phyloP scores from a whole-genome alignment of 2,888 invertebrate species.

The Hirtodrosophila trivittata region DNA sequence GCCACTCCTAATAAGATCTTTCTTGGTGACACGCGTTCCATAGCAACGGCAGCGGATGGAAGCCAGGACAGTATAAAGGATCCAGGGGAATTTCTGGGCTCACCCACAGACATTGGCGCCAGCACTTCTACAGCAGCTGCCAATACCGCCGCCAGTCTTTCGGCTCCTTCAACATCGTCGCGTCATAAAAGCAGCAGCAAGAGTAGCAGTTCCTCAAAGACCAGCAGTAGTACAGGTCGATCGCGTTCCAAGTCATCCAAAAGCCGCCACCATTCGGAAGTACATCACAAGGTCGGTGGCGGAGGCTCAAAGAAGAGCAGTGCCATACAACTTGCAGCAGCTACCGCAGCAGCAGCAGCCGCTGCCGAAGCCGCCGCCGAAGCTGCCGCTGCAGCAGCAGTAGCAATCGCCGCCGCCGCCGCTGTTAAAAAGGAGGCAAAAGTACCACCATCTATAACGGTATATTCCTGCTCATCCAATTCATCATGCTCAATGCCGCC shows the following conservation, averaged over 20 bases:
- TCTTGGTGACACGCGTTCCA: conserved; percentile 18
- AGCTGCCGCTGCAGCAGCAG: conserved; percentile 21
- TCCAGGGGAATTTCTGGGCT: conserved; percentile 42
- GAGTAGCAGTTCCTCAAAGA: conserved; percentile 67
- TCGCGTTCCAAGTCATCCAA: conserved; percentile 77
- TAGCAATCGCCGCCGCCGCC: conserved; percentile 19
- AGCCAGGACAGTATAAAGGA: conserved; percentile 61
- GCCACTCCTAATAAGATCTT: conserved; percentile 65
- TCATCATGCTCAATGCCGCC: conserved; percentile 81
- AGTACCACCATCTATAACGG: conserved; percentile 42
- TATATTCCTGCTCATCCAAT: conserved; percentile 80
- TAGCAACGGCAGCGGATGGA: conserved; percentile 39
- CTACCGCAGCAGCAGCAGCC: conserved; percentile 19
- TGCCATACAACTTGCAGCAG: conserved; percentile 36
- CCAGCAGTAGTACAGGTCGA: conserved; percentile 68
- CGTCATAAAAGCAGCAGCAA: conserved; percentile 83
- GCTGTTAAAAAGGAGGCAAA: conserved; percentile 38
- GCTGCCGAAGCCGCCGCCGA: conserved; percentile 22
- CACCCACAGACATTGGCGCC: conserved; percentile 67
- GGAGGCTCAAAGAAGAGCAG: conserved; percentile 57
- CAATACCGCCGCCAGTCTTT: conserved; percentile 44
- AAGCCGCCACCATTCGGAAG: conserved; percentile 64
- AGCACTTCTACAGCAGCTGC: conserved; percentile 83
- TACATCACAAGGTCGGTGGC: conserved; percentile 53
- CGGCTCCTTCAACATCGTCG: conserved; percentile 61